Conservation (phyloP, 1,140 invertebrate genomes). For the Hydropsyche tenuis region DNA sequence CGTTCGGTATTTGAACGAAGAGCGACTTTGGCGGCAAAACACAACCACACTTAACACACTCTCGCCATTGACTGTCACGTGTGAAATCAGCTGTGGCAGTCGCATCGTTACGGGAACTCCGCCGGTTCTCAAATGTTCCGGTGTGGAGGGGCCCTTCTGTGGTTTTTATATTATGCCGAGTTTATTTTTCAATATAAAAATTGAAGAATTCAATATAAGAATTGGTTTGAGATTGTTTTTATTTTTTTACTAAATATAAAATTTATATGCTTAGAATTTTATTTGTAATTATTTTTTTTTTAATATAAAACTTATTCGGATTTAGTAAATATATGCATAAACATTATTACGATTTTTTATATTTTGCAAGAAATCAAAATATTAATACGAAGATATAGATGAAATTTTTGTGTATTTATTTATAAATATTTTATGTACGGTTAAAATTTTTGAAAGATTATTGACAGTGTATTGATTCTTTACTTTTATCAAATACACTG, state of each 20-base stretch:
- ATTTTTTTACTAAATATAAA: not conserved
- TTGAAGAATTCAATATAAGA: too few relatives aligned
- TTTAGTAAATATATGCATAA: not conserved
- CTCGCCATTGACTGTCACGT: conserved; percentile 27
- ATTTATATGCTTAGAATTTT: not conserved
- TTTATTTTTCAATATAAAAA: too few relatives aligned
- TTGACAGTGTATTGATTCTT: too few relatives aligned
- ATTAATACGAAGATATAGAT: too few relatives aligned
- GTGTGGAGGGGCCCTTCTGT: not conserved
- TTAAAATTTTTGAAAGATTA: too few relatives aligned
- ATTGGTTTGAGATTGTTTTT: too few relatives aligned
- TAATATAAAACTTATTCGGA: not conserved
- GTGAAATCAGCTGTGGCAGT: conserved; percentile 39
- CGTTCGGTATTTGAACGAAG: not conserved
- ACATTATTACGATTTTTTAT: too few relatives aligned
- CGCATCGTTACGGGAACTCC: not conserved
- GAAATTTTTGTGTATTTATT: too few relatives aligned
- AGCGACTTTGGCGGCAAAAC: not conserved
- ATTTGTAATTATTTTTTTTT: not conserved
- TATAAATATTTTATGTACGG: too few relatives aligned
- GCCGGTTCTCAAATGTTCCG: not conserved
- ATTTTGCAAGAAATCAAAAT: too few relatives aligned
- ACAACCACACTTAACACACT: not conserved
- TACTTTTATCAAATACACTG: too few relatives aligned
- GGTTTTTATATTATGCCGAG: not conserved